Base-by-base conservation (phyloP, 2,113 vertebrate genomes). In the Caranx ignobilis region DNA sequence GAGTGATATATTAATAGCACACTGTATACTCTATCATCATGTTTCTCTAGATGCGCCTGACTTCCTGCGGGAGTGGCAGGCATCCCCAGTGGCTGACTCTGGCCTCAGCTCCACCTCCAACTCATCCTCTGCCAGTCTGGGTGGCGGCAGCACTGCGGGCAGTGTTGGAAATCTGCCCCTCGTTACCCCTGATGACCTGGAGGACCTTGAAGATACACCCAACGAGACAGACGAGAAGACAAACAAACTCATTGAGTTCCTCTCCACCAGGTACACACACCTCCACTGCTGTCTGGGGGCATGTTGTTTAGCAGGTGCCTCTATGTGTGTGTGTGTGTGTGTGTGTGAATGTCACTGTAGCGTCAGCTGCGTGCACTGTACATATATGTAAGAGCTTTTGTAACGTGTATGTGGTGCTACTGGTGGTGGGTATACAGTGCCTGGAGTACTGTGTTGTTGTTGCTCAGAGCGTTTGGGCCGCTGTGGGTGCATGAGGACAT, bases 401-500 rank as follows among this genome's bases (percentile, higher is more conserved):
- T 93, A 93, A 93, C 88, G 0, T 87, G 32, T 89, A 75, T 83
- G 83, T 92, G 93, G 90, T 94, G 95, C 79, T 94, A 92, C 81
- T 89, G 94, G 93, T 94, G 94, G 91, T 89, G 94, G 91, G 91
- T 90, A 92, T 83, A 86, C 92, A 95, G 94, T 93, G 93, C 92
- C 86, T 95, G 93, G 93, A 94, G 94, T 95, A 93, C 93, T 94
- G 93, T 94, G 84, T 93, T 95, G 80, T 95, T 71, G 70, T 92
- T 91, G 95, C 96, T 88, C 92, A 99, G 98, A 95, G 95, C 96
- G 7, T 97, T 96, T 81, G 98, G 98, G 87, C 98, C 98, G 1
- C 96, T 99, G 73, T 99, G 98, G 98, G 97, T 96, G 92, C 98
- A 99, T 35, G 98, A 99, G 92, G 98, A 99, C 93, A 98, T 99